phyloP scores from a whole-genome alignment of 2,888 invertebrate genomes.

The Hoplodrina ambigua region DNA sequence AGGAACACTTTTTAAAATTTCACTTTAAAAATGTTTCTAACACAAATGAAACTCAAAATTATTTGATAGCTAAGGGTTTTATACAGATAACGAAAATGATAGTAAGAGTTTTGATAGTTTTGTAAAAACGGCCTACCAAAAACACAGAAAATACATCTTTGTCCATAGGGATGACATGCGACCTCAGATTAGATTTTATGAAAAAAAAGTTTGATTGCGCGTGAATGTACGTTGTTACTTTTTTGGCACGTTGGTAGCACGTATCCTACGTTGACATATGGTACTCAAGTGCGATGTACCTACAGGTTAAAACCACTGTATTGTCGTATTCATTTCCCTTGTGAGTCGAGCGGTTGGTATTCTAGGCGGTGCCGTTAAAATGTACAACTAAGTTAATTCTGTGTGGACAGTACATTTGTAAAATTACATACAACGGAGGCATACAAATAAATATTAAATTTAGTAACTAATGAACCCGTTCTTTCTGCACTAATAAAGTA shows the following conservation, averaged over 20 bases:
- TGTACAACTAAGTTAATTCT: conserved; percentile 11
- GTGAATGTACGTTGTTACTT: conserved; percentile 1
- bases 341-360: conserved; percentile 15
- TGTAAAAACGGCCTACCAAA: too few relatives aligned
- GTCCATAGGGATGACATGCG: not conserved
- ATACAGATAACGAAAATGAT: too few relatives aligned
- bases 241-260: conserved; percentile 1
- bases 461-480: too few relatives aligned
- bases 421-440: conserved; percentile 1
- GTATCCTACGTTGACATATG: not conserved
- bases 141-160: too few relatives aligned
- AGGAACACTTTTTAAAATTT: too few relatives aligned
- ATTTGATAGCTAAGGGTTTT: too few relatives aligned
- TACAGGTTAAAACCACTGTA: conserved; percentile 23
- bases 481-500: too few relatives aligned
- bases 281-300: conserved; percentile 1
- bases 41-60: too few relatives aligned
- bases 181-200: not conserved
- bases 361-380: conserved; percentile 14
- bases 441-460: not conserved
- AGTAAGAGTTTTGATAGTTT: too few relatives aligned
- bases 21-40: too few relatives aligned
- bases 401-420: not conserved
- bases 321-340: conserved; percentile 53
- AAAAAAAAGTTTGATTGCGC: conserved; percentile 11